Percentiles rank a stretch among this genome's conserved stretches.
phyloP scores from a whole-genome alignment of 2,888 invertebrate genomes.

The Orchesella flavescens region DNA sequence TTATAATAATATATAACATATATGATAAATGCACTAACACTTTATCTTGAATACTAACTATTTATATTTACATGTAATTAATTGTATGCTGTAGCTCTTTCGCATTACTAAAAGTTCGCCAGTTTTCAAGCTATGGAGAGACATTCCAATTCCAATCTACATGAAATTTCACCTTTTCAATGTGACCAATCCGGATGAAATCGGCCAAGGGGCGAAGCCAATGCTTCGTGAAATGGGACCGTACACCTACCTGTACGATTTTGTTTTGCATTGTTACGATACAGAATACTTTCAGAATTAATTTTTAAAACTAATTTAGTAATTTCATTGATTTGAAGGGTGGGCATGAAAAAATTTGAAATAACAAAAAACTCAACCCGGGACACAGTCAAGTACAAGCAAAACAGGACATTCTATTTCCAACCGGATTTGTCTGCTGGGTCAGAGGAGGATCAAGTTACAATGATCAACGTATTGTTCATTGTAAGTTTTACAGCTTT shows the following conservation, averaged over 20 bases:
- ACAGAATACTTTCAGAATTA: not conserved
- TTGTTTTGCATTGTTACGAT: not conserved
- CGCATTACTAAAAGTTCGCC: slow-evolving; percentile 48
- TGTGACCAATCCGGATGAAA: slow-evolving; percentile 49
- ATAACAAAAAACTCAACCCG: slow-evolving; percentile 49
- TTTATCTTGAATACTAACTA: no score
- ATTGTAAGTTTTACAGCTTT: slow-evolving; percentile 37
- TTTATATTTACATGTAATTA: no score
- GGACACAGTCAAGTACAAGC: slow-evolving; percentile 63
- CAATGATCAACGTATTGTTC: slow-evolving; percentile 63
- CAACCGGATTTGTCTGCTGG: slow-evolving; percentile 58
- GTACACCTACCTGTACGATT: slow-evolving; percentile 60
- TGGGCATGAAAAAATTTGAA: slow-evolving; percentile 60
- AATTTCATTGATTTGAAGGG: slow-evolving; percentile 4
- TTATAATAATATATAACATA: no score
- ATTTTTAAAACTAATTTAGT: no score
- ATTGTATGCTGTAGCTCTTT: slow-evolving; percentile 55
- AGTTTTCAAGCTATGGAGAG: slow-evolving; percentile 59
- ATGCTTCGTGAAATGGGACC: slow-evolving; percentile 63
- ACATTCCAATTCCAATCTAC: slow-evolving; percentile 65
- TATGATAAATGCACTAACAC: no score
- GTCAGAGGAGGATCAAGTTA: slow-evolving; percentile 56
- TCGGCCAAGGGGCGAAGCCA: slow-evolving; percentile 38
- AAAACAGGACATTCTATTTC: slow-evolving; percentile 61
- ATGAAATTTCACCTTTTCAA: slow-evolving; percentile 65